Evolutionary conservation across 2,888 invertebrate species (phyloP), one percentile per base, ranked within the genome.

Genomic region (Dascillus cervinus): DNA sequence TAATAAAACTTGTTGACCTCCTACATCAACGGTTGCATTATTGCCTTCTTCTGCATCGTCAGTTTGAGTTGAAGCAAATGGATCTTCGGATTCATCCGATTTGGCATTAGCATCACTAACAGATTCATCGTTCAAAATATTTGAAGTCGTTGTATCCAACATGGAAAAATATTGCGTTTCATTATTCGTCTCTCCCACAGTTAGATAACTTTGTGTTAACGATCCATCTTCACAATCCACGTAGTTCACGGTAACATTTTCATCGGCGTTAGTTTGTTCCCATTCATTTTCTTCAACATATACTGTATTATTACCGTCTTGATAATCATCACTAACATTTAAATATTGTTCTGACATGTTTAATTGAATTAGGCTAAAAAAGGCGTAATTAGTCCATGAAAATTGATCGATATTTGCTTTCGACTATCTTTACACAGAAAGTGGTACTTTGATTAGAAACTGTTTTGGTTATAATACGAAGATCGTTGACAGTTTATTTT

Each of bases 161-260:
- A 60, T 52, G 3, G 64, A 62, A 28, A 60, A 52, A 43, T 62
- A 64, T 29, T 56, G 56, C 8, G 59, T 60, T 22, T 52, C 48
- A 33, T 54, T 53, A 31, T 34, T 32, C 20, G 40, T 53, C 10
- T 51, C 58, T 25, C 49, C 45, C 5, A 58, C 57, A 4, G 60
- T 56, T 21, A 49, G 47, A 44, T 56, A 63, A 13, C 46, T 46
- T 29, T 61, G 56, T n/a, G 46, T 46, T 29, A 55, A 34, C 3
- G 43, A 41, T 3, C 36, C 34, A 23, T 44, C 37, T 12, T 32
- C 31, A 26, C 30, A 26, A 11, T 42, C 34, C 2, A 37, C 26
- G 31, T 42, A 49, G 32, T 38, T 42, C 15, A 49, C 31, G 4
- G 39, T 32, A 22, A 35, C 41, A 14, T 43, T 34, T 4, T 33